These are phyloP conservation scores for Cricetomys ansorgei DNA, from an alignment of 2,113 vertebrate species.

Conservation along the genomic window DNA sequence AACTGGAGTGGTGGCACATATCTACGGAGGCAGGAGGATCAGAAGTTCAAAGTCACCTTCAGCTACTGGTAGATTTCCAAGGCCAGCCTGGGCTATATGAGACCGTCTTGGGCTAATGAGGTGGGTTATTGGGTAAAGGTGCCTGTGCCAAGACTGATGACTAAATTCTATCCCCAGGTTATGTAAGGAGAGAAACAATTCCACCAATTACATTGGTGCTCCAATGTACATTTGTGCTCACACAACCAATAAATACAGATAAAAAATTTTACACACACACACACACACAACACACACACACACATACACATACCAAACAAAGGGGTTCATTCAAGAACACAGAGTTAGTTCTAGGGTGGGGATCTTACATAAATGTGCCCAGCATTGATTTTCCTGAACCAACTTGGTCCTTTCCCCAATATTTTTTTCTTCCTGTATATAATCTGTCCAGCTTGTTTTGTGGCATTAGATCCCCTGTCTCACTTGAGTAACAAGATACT, in stretches of 20 bases:
- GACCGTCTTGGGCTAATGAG: background rate
- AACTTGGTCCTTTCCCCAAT: background rate
- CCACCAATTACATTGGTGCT: background rate
- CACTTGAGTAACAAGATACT: background rate
- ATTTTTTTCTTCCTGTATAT: background rate
- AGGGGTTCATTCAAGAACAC: background rate
- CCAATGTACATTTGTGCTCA: background rate
- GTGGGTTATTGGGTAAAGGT: background rate
- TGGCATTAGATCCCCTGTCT: background rate
- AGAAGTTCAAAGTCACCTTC: background rate
- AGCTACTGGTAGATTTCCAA: background rate
- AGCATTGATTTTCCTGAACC: slow-evolving; percentile 24
- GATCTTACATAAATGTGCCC: background rate
- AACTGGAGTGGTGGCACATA: no score
- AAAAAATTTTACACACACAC: background rate
- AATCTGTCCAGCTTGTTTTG: background rate
- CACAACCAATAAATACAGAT: background rate
- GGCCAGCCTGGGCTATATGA: background rate
- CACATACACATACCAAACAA: background rate
- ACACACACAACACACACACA: background rate
- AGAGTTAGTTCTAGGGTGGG: background rate
- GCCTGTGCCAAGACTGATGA: background rate
- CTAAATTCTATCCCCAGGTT: background rate
- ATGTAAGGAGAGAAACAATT: background rate
- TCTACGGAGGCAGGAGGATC: background rate